phyloP scores from a whole-genome alignment of 2,113 vertebrate genomes.

The Cryptomyrus ogoouensis region DNA sequence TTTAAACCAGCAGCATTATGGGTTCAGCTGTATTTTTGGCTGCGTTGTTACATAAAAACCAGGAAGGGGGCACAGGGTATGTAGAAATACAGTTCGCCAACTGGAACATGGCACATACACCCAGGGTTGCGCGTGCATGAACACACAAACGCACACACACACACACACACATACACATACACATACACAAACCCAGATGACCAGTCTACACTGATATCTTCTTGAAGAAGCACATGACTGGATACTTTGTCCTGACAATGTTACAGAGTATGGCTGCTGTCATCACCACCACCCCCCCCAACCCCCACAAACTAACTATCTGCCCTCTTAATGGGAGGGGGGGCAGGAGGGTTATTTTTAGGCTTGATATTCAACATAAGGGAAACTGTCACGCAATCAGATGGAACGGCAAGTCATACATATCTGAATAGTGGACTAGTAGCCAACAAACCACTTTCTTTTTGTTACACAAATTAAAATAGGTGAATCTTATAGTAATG shows the following conservation, averaged over 20 bases:
- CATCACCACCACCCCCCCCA: not conserved
- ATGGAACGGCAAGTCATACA: not conserved
- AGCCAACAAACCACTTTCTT: not conserved
- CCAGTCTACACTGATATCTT: not conserved
- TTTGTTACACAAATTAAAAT: not conserved
- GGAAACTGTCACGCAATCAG: not conserved
- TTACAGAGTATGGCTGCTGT: not conserved
- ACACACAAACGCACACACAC: not conserved
- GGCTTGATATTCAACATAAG: not conserved
- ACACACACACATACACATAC: not conserved
- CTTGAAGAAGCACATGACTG: not conserved
- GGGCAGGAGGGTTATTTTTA: slow-evolving; percentile 9
- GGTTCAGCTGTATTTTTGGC: not conserved
- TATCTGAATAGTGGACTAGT: not conserved
- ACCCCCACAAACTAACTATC: not conserved
- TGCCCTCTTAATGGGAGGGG: not conserved
- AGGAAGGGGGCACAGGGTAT: not conserved
- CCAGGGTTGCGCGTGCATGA: not conserved
- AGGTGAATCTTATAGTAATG: not conserved
- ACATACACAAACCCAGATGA: not conserved
- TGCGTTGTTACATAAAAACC: not conserved
- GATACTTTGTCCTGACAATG: slow-evolving; percentile 18
- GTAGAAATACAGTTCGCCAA: not conserved
- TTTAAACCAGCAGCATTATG: not conserved
- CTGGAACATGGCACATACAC: not conserved